Evolutionary conservation across 2,797 vertebrate genomes (phyloP).

Genomic region (Helarctos malayanus): DNA sequence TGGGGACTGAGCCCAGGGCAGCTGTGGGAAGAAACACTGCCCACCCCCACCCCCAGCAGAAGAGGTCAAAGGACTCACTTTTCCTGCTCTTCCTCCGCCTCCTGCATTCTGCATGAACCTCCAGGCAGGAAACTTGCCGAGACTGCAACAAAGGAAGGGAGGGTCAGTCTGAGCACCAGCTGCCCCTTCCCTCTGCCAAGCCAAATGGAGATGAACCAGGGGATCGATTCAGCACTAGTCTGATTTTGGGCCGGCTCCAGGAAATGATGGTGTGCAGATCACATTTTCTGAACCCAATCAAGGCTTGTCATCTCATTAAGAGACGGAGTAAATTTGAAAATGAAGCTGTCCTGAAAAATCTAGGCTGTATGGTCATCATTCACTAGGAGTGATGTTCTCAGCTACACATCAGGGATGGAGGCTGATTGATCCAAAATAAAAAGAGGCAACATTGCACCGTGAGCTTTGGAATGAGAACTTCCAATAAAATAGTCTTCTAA

Average conservation of each 20-base stretch:
- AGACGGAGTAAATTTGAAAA: background rate
- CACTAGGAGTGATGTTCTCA: background rate
- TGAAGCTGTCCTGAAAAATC: background rate
- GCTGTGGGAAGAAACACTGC: background rate
- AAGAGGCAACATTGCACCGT: background rate
- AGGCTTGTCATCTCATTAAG: background rate
- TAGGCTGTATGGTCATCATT: background rate
- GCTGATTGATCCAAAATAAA: background rate
- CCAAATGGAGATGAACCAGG: background rate
- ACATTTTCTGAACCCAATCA: background rate
- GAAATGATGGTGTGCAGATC: background rate
- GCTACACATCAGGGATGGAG: background rate
- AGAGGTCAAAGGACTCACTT: slow-evolving; percentile 58
- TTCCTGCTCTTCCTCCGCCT: slow-evolving; percentile 69
- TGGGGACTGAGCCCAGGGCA: background rate
- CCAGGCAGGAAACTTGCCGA: slow-evolving; percentile 89
- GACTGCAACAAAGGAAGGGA: slow-evolving; percentile 85
- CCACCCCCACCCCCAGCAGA: background rate
- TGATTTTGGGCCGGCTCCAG: background rate
- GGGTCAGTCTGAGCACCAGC: background rate
- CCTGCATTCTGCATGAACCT: slow-evolving; percentile 87
- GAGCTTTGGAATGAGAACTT: background rate
- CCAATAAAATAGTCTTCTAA: background rate
- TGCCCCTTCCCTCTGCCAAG: background rate
- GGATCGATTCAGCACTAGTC: background rate